Base-by-base conservation (phyloP, 2,888 invertebrate species). In the Chaitophorus viminalis region DNA sequence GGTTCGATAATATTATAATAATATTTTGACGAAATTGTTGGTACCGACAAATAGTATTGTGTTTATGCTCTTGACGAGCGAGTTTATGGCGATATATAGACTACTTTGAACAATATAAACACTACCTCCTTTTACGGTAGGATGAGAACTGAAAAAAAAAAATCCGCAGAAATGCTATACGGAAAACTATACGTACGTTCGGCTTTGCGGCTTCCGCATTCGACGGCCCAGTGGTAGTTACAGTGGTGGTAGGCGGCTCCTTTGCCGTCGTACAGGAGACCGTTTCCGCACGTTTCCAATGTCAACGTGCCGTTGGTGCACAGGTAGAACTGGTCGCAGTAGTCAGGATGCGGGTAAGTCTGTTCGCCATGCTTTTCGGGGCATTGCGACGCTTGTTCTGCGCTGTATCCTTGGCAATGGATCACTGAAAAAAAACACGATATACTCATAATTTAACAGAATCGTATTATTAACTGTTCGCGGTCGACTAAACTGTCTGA, bases 161-260 rank as follows among this genome's bases (percentile, higher is more conserved):
- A 46, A 46, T 11, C 3, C 8, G 14, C 46, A 3, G 14, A 46
- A 14, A 46, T 46, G 46, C 14, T 46, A 2, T 36, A 36, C 36
- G 36, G 8, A 11, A 17, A 52, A 52, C 52, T 21, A 17, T 31
- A 93, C 95, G 94, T 92, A 97, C 96, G 92, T 90, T 97, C 96
- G 90, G 94, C 94, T 91, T 95, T 95, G 90, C 96, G 94, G 87
- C 94, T 92, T 82, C 95, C 97, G 91, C 97, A 98, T 90, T 97
- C 94, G 5, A 95, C 97, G 21, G 96, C 97, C 98, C 98, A 98
- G 92, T 96, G 93, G 92, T 97, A 98, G 93, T 97, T 97, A 93
- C 98, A 98, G 92, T 97, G 97, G 91, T 97, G 95, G 92, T 97
- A 95, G 0, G 96, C 95, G 33, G 94, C 94, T 2, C 97, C 97